Base-by-base conservation (phyloP, 2,888 invertebrate species). In the Tiliacea citrago region DNA sequence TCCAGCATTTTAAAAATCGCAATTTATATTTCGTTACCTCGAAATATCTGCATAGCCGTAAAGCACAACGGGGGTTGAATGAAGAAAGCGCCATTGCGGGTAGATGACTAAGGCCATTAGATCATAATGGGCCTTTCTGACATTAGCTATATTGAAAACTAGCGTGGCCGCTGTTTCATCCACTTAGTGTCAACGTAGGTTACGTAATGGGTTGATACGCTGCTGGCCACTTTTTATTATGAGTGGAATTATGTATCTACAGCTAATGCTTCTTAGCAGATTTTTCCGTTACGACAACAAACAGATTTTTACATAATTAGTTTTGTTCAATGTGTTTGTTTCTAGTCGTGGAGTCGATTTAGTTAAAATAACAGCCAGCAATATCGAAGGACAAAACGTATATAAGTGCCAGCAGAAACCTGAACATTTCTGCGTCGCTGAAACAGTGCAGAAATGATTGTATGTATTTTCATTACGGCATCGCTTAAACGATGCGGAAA, bases 41-140 rank as follows among this genome's bases (percentile, higher is more conserved):
- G 72, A 86, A 89, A 89, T 80, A 84, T 82, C 89, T 88, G 89
- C 89, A 89, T 86, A 88, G 84, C 84, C 78, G 85, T 85, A 86
- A 86, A 84, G 74, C 68, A 83, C 76, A 72, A 66, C 70, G 73
- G 82, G 76, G 81, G 79, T 70, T 68, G 80, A 90, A 88, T 88
- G 88, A 87, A 89, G 89, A 88, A 92, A 91, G 88, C 95, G 91
- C 92, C 93, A 94, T 85, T 95, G 95, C 94, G 94, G 95, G 84
- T 90, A 86, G 90, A 92, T 93, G 93, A 94, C 94, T 94, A 90
- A 93, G 92, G 88, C 89, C 85, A 89, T 89, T 89, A 89, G 82
- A 83, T 86, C 82, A 88, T 88, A 89, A 89, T 88, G 88, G 86
- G 76, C 79, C 49, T 75, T 85, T 81, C 77, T 85, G 79, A 84